Evolutionary conservation across 2,797 vertebrate genomes (phyloP).

Genomic region (Hypotaenidia philippensis): DNA sequence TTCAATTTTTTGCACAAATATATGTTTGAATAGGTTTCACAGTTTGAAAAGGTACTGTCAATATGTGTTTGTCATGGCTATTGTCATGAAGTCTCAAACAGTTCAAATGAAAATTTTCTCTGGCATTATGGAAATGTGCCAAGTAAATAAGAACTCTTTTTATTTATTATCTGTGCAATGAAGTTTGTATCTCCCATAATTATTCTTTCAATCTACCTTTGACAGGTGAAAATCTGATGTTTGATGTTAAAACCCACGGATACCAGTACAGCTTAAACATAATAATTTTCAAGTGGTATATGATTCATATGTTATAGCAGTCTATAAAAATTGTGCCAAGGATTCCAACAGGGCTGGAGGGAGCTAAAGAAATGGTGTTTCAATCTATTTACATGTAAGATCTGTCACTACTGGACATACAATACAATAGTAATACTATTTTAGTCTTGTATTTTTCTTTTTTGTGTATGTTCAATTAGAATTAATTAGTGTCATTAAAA

Average conservation of each 20-base stretch:
- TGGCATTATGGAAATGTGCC: not conserved
- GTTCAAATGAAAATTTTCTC: constrained; percentile 34
- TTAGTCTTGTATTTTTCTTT: constrained; percentile 1
- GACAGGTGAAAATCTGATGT: not conserved
- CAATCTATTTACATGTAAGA: not conserved
- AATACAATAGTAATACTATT: not conserved
- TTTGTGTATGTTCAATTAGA: not conserved
- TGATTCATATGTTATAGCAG: not conserved
- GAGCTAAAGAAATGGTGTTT: not conserved
- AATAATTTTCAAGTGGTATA: not conserved
- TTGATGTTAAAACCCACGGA: not conserved
- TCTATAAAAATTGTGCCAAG: not conserved
- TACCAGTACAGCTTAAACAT: not conserved
- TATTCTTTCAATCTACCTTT: not conserved
- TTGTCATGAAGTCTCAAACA: constrained; percentile 55
- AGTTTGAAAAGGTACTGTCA: not conserved
- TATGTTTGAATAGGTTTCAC: constrained; percentile 18
- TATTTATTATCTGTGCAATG: constrained; percentile 31
- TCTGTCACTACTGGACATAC: not conserved
- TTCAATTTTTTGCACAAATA: not conserved
- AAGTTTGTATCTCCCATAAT: constrained; percentile 40
- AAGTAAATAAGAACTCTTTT: constrained; percentile 4
- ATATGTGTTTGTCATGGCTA: not conserved
- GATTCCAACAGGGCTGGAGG: not conserved
- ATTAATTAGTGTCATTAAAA: not conserved